Evolutionary conservation across 2,888 invertebrate genomes (phyloP), one percentile per base, ranked within the genome.

Genomic region (Amphimallon solstitiale): DNA sequence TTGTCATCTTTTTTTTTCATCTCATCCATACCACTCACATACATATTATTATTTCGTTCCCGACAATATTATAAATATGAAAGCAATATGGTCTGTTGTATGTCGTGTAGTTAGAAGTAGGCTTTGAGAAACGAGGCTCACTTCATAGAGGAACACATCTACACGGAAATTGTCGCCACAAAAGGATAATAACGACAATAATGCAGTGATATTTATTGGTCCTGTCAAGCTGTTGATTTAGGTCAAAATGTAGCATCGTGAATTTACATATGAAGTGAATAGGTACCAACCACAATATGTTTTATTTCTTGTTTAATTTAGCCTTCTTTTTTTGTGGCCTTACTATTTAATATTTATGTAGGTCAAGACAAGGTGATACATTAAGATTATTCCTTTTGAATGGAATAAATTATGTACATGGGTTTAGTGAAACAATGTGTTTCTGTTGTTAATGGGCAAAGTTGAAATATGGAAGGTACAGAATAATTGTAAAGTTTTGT

Each of bases 1-100:
- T 72, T 70, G 68, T 68, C 60, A 56, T 56, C 29, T 51, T 51
- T 51, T 49, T 21, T 23, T 29, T 29, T 29, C 5, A 5, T 29
- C 29, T 29, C 5, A 5, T 29, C 29, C 9, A 29, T 29, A 43
- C 15, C n/a, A 4, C 23, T 59, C n/a, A n/a, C n/a, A 43, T 29
- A 51, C 34, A 17, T 56, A 48, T 52, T 54, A 46, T 54, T 43
- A 64, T 56, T 64, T 35, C 19, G 35, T 29, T 35, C 29, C n/a
- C 43, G 52, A 54, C 52, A 54, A 52, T 54, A 56, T 64, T 64
- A 56, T 59, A 45, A 62, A 62, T 62, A 49, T 35, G 37, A 48
- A 49, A 34, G 38, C 14, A 48, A 35, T 61, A 21, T 37, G 37
- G 48, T 14, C 23, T 38, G 43, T 54, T n/a, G n/a, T n/a, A n/a